Conservation (phyloP, 2,888 invertebrate genomes). For the Buathra laborator region DNA sequence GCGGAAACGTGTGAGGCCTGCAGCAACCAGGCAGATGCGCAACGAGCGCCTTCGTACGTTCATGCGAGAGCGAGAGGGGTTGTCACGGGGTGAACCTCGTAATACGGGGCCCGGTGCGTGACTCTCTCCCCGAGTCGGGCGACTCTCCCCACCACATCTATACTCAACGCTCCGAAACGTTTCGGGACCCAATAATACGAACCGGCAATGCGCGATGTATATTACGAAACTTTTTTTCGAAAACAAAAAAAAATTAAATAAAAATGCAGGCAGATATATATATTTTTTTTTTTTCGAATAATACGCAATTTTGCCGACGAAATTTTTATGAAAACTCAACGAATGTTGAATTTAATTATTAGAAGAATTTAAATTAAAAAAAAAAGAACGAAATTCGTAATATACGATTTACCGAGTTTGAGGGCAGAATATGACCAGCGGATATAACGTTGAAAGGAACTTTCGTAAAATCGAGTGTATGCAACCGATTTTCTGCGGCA, state of each 20-base stretch:
- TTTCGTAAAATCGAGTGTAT: constrained; percentile 60
- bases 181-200: constrained; percentile 27
- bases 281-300: no score
- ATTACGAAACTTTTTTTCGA: background rate
- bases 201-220: background rate
- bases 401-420: background rate
- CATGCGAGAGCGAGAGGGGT: constrained; percentile 80
- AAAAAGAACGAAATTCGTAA: background rate
- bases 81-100: constrained; percentile 78
- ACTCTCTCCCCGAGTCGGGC: constrained; percentile 40
- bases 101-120: constrained; percentile 80
- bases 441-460: constrained; percentile 47
- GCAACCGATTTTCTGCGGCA: constrained; percentile 78
- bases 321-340: no score
- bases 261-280: no score
- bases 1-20: constrained; percentile 43
- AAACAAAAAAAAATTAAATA: background rate
- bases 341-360: no score
- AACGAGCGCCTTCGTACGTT: constrained; percentile 52
- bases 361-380: background rate
- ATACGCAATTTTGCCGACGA: no score
- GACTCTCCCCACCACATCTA: constrained; percentile 21
- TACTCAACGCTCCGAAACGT: constrained; percentile 44
- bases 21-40: constrained; percentile 68
- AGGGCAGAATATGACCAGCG: no score